A percentile compares a stretch with the other conserved stretches of the same genome.
phyloP scores from a whole-genome alignment of 2,797 vertebrate species.

The Ctenopoma kingsleyae region DNA sequence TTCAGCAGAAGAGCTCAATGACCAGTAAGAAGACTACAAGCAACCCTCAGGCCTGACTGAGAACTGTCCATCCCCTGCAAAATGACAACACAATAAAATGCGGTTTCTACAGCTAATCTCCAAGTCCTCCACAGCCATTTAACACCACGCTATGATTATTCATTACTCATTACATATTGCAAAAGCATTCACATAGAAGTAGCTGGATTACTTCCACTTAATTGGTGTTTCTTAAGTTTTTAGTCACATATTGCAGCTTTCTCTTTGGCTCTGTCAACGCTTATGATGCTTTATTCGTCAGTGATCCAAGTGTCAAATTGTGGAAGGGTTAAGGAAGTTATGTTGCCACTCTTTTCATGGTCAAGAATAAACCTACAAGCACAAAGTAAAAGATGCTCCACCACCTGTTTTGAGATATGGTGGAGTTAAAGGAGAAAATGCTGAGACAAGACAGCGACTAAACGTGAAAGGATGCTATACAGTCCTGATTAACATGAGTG shows the following conservation, averaged over 20 bases:
- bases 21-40: neutral
- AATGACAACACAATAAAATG: no score
- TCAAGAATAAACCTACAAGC: neutral
- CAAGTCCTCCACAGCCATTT: no score
- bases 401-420: constrained; percentile 25
- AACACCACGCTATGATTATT: no score
- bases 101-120: no score
- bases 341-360: neutral
- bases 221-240: neutral
- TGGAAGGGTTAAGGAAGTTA: no score
- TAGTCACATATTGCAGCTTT: neutral
- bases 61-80: neutral
- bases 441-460: constrained; percentile 1
- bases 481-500: constrained; percentile 23
- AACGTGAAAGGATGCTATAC: neutral
- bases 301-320: no score
- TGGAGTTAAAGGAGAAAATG: constrained; percentile 6
- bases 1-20: neutral
- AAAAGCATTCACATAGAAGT: neutral
- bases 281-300: no score
- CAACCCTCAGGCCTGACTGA: neutral
- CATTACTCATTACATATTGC: neutral
- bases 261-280: no score
- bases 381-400: neutral
- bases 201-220: neutral